Base-by-base conservation (phyloP, 2,797 vertebrate genomes). In the Babyrousa celebensis region DNA sequence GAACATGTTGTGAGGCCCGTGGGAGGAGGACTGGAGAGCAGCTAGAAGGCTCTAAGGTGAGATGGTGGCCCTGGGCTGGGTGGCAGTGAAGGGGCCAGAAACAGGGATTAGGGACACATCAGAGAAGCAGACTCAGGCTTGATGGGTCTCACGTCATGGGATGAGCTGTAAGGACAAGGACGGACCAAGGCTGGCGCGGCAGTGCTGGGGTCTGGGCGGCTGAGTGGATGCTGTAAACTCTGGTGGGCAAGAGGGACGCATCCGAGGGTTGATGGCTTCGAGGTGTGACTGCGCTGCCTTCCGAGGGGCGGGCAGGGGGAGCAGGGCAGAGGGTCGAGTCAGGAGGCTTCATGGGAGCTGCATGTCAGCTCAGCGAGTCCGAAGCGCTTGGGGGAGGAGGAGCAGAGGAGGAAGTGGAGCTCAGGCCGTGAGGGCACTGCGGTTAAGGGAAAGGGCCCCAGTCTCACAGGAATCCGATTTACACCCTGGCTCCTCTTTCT, bases 211-310 rank as follows among this genome's bases (percentile, higher is more conserved):
- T 56, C 29, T 2, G 18, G 36, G 68, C 23, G 7, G 25, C 71
- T 23, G 80, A 72, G 18, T 27, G 14, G 20, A 56, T 11, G 40
- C 40, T 86, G 12, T 85, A 36, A 21, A n/a, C 79, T 63, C 23
- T 9, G 27, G 32, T 8, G 20, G 62, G 32, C 54, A 78, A 90
- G 54, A 65, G 77, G 11, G 15, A 12, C 8, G 17, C 21, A 1
- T 21, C 7, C 15, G 63, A 67, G 65, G 48, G 27, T 2, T 12
- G 29, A 36, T 0, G 3, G 54, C 12, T 8, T 36, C 1, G 1
- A 2, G 15, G 18, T 3, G 0, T 29, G 18, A 48, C 9, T 12
- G 0, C 1, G n/a, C 62, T 77, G 56, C 4, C 15, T 85, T 52
- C 62, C 71, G 62, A 89, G 29, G 74, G 70, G 3, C 80, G 40